These are phyloP conservation scores for Hirtodrosophila histrioides DNA, from an alignment of 2,888 invertebrate species.

Conservation along the genomic window DNA sequence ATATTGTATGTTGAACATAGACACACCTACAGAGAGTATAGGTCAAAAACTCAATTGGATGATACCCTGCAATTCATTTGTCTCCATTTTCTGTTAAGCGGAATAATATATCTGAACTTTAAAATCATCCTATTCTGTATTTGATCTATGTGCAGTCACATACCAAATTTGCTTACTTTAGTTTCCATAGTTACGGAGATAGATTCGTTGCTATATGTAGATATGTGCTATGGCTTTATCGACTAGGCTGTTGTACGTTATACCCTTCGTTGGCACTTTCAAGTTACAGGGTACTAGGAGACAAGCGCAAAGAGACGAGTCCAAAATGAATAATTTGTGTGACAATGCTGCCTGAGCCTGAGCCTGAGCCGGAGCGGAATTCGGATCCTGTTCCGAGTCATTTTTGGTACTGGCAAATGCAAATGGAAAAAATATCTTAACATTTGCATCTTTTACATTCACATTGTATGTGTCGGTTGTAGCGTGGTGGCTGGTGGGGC, in stretches of 20 bases:
- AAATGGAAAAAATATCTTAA: constrained; percentile 74
- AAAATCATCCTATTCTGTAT: too few species aligned
- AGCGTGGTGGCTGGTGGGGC: neutral
- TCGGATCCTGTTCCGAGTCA: constrained; percentile 35
- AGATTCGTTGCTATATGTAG: too few species aligned
- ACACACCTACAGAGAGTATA: constrained; percentile 10
- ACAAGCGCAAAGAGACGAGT: constrained; percentile 47
- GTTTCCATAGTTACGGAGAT: too few species aligned
- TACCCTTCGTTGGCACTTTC: neutral
- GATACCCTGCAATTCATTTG: constrained; percentile 20
- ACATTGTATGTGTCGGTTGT: constrained; percentile 8
- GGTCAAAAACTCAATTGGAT: constrained; percentile 2
- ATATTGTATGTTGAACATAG: constrained; percentile 56
- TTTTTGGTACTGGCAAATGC: constrained; percentile 43
- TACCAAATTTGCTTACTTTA: too few species aligned
- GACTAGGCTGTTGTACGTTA: neutral
- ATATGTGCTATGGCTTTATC: too few species aligned
- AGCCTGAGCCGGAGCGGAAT: constrained; percentile 14
- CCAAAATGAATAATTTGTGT: constrained; percentile 69
- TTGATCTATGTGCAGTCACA: too few species aligned
- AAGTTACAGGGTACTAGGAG: constrained; percentile 43
- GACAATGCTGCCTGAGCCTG: constrained; percentile 64
- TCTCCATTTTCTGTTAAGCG: too few species aligned
- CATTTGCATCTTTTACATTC: constrained; percentile 71
- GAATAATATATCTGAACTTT: too few species aligned